Percentiles rank a stretch among this genome's conserved stretches.
These are phyloP conservation scores for Tetragnatha versicolor DNA, from an alignment of 1,140 invertebrate species.

Conservation along the genomic window DNA sequence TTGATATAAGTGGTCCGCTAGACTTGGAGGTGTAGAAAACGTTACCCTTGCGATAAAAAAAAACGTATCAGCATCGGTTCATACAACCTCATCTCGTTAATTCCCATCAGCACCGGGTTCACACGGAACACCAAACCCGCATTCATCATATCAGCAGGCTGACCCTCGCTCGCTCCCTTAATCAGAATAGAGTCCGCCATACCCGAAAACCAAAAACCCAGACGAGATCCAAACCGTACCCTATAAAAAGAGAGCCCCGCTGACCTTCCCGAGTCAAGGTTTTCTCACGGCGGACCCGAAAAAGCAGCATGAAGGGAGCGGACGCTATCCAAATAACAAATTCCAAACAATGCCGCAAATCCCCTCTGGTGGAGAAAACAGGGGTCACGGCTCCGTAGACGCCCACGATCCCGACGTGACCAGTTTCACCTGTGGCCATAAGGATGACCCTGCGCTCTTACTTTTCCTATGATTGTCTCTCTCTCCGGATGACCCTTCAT, in stretches of 20 bases:
- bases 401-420: slow-evolving; percentile 40
- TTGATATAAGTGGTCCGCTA: no score
- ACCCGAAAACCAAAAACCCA: background rate
- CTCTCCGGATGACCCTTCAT: background rate
- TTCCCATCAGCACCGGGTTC: no score
- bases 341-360: slow-evolving; percentile 26
- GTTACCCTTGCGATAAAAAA: no score
- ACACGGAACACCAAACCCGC: no score
- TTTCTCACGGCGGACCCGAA: slow-evolving; percentile 29
- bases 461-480: slow-evolving; percentile 8
- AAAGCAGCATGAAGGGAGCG: no score
- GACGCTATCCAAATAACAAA: slow-evolving; percentile 48
- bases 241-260: background rate
- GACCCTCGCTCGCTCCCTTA: no score
- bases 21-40: no score
- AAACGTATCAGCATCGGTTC: no score
- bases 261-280: slow-evolving; percentile 42
- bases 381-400: slow-evolving; percentile 41
- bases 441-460: slow-evolving; percentile 44
- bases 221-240: background rate
- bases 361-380: background rate
- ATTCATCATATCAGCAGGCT: no score
- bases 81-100: no score
- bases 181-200: no score
- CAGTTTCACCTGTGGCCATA: slow-evolving; percentile 39